Conservation (phyloP, 2,113 vertebrate species). For the Trematocara stigmaticum region DNA sequence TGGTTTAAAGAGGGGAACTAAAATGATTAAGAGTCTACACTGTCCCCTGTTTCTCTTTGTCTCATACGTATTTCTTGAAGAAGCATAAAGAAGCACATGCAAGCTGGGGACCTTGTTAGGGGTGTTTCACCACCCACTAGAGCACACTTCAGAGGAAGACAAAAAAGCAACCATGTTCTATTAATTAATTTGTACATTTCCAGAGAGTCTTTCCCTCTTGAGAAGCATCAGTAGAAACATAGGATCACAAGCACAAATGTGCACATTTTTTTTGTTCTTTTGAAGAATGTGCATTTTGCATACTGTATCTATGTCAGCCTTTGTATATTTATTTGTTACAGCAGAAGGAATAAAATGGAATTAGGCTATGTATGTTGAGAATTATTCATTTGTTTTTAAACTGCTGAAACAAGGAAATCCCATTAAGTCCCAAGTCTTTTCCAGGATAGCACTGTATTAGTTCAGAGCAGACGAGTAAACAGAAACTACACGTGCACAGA, state of each 20-base stretch:
- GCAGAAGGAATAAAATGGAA: slow-evolving; percentile 28
- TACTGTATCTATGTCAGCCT: slow-evolving; percentile 3
- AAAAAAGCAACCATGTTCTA: slow-evolving; percentile 23
- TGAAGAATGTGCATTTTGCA: slow-evolving; percentile 2
- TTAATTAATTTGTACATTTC: slow-evolving; percentile 54
- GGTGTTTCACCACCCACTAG: slow-evolving; percentile 26
- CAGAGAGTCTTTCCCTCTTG: background rate
- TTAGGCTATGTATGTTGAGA: slow-evolving; percentile 16
- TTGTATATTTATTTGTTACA: slow-evolving; percentile 19
- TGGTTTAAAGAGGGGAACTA: background rate
- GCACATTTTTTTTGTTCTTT: background rate
- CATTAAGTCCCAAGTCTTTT: slow-evolving; percentile 25
- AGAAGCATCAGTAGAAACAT: background rate
- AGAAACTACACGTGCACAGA: background rate
- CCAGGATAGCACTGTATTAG: background rate
- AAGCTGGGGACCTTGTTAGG: slow-evolving; percentile 25
- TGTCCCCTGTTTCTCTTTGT: slow-evolving; percentile 9
- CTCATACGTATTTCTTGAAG: slow-evolving; percentile 21
- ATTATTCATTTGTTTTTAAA: slow-evolving; percentile 36
- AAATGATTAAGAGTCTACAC: slow-evolving; percentile 8
- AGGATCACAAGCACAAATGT: background rate
- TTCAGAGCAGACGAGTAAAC: slow-evolving; percentile 20
- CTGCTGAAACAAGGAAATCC: slow-evolving; percentile 50
- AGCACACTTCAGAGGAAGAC: slow-evolving; percentile 41
- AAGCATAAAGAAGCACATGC: slow-evolving; percentile 16